A percentile compares a stretch with the other conserved stretches of the same genome.
phyloP scores from a whole-genome alignment of 2,113 vertebrate genomes.

The Phalacrocorax brasilianus region DNA sequence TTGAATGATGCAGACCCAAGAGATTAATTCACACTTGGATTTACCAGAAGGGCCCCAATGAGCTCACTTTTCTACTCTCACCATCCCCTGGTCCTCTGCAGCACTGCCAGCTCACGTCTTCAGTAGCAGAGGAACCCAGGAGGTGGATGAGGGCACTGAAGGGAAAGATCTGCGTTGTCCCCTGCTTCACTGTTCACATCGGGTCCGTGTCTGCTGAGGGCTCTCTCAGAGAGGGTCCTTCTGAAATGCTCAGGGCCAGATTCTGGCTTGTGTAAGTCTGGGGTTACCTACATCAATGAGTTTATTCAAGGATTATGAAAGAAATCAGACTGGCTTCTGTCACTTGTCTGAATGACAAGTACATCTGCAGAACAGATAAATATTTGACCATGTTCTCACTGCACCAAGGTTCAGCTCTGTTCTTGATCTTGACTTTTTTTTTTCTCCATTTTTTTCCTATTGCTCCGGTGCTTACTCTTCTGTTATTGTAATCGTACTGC shows the following conservation, averaged over 20 bases:
- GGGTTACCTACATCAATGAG: neutral
- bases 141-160: neutral
- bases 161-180: neutral
- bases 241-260: neutral
- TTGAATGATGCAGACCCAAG: neutral
- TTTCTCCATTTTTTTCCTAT: neutral
- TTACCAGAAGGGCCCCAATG: neutral
- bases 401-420: neutral
- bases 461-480: neutral
- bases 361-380: neutral
- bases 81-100: neutral
- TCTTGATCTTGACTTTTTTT: neutral
- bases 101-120: accelerated
- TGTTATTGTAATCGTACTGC: neutral
- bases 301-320: neutral
- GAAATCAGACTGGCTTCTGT: neutral
- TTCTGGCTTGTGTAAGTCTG: neutral
- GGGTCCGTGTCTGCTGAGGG: neutral
- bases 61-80: neutral
- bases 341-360: neutral
- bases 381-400: neutral
- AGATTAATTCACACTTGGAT: accelerated
- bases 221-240: neutral
- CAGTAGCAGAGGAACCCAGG: accelerated
- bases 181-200: neutral